These are phyloP conservation scores for Ashinkailepas kermadecensis DNA, from an alignment of 2,888 invertebrate genomes.

Conservation along the genomic window DNA sequence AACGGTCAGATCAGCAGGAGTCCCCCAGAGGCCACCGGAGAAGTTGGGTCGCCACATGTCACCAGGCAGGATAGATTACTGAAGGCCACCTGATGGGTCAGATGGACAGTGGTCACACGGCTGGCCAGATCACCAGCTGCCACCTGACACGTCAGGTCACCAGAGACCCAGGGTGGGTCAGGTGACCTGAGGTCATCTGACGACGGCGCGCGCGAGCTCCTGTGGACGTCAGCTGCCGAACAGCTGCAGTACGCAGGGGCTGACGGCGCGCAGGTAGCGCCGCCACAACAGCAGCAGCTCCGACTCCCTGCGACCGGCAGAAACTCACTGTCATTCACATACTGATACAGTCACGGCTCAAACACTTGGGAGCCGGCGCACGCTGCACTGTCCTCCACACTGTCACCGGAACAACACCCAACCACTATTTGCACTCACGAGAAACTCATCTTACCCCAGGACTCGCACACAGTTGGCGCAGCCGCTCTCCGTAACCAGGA, in stretches of 20 bases:
- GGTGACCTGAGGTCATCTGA: not conserved
- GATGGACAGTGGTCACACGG: too few species aligned
- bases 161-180: too few species aligned
- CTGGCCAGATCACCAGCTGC: too few species aligned
- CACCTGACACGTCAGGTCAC: too few species aligned
- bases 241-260: not conserved
- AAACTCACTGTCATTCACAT: not conserved
- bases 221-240: conserved; percentile 3
- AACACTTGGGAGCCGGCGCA: not conserved
- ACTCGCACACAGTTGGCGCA: not conserved
- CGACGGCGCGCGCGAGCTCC: not conserved
- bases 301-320: not conserved
- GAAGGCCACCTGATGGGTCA: too few species aligned
- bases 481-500: not conserved
- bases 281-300: conserved; percentile 8
- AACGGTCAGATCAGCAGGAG: too few species aligned
- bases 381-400: not conserved
- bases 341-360: not conserved
- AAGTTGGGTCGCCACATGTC: too few species aligned
- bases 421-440: not conserved
- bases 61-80: too few species aligned
- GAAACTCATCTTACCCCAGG: not conserved
- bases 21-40: too few species aligned
- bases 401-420: not conserved
- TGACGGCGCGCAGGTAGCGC: not conserved